These are phyloP conservation scores for Chaetops frenatus DNA, from an alignment of 2,113 vertebrate genomes.

Conservation along the genomic window DNA sequence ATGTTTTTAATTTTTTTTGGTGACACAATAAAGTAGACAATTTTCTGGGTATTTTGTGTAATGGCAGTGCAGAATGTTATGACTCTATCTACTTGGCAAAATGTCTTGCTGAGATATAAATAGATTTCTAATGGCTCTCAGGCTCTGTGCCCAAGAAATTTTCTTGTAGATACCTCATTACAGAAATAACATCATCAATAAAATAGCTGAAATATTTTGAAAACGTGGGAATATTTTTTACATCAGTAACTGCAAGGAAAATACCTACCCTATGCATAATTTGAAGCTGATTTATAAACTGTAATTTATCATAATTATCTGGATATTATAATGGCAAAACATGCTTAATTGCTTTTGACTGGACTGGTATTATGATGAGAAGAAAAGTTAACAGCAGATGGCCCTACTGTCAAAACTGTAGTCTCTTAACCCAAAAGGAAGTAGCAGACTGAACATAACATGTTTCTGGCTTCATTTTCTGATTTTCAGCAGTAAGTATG, in stretches of 20 bases:
- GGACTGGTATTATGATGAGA: slow-evolving; percentile 70
- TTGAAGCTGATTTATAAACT: slow-evolving; percentile 69
- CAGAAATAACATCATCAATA: slow-evolving; percentile 77
- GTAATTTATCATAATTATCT: slow-evolving; percentile 83
- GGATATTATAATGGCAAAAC: slow-evolving; percentile 75
- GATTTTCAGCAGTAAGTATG: slow-evolving; percentile 38
- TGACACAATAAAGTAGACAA: slow-evolving; percentile 45
- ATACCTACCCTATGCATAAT: slow-evolving; percentile 73
- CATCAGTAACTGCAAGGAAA: slow-evolving; percentile 67
- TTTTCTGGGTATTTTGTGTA: slow-evolving; percentile 56
- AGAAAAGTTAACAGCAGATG: slow-evolving; percentile 76
- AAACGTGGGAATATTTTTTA: slow-evolving; percentile 64
- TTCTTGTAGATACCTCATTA: slow-evolving; percentile 76
- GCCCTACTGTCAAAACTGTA: slow-evolving; percentile 70
- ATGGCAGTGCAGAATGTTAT: slow-evolving; percentile 29
- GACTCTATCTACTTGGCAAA: slow-evolving; percentile 58
- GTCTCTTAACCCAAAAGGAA: slow-evolving; percentile 64
- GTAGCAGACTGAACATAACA: slow-evolving; percentile 57
- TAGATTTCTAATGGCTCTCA: slow-evolving; percentile 78
- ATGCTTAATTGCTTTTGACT: slow-evolving; percentile 80
- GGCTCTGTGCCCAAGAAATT: slow-evolving; percentile 72
- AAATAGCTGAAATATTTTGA: slow-evolving; percentile 72
- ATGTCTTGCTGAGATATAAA: slow-evolving; percentile 78
- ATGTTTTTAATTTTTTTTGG: slow-evolving; percentile 55
- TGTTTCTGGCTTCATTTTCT: slow-evolving; percentile 45